Conservation (phyloP, 1,140 invertebrate species). For the roundworm (Caenorhabditis elegans) region DNA sequence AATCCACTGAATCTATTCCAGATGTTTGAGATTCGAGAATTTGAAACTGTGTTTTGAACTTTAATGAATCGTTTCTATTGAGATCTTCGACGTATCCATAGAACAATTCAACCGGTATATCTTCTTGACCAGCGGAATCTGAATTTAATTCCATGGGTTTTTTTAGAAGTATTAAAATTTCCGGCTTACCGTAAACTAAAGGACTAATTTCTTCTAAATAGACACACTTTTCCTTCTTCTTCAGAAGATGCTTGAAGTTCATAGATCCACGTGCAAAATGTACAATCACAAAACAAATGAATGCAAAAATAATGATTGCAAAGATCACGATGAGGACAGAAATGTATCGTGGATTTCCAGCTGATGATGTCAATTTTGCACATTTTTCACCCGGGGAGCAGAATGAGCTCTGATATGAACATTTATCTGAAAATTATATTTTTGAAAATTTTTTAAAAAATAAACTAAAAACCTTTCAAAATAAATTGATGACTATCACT, state of each 20-base stretch:
- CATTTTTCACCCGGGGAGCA: constrained; percentile 46
- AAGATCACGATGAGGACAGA: neutral
- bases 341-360: neutral
- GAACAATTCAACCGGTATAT: constrained; percentile 50
- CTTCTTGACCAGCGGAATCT: constrained; percentile 39
- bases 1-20: constrained; percentile 29
- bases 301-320: constrained; percentile 12
- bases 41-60: constrained; percentile 60
- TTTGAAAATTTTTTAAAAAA: neutral
- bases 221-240: constrained; percentile 52
- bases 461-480: constrained; percentile 7
- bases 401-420: constrained; percentile 56
- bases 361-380: constrained; percentile 5
- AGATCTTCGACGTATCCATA: constrained; percentile 61
- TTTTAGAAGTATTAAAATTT: neutral
- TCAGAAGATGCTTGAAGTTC: constrained; percentile 53
- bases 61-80: constrained; percentile 55
- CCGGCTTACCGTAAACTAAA: constrained; percentile 56
- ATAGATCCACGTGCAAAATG: constrained; percentile 41
- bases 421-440: constrained; percentile 49
- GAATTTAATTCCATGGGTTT: neutral
- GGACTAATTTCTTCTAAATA: constrained; percentile 53
- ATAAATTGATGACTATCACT: constrained; percentile 34
- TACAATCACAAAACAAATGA: constrained; percentile 35
- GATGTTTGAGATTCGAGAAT: neutral